These are phyloP conservation scores for Oscheius myriophilus DNA, from an alignment of 2,888 invertebrate species.

Conservation along the genomic window DNA sequence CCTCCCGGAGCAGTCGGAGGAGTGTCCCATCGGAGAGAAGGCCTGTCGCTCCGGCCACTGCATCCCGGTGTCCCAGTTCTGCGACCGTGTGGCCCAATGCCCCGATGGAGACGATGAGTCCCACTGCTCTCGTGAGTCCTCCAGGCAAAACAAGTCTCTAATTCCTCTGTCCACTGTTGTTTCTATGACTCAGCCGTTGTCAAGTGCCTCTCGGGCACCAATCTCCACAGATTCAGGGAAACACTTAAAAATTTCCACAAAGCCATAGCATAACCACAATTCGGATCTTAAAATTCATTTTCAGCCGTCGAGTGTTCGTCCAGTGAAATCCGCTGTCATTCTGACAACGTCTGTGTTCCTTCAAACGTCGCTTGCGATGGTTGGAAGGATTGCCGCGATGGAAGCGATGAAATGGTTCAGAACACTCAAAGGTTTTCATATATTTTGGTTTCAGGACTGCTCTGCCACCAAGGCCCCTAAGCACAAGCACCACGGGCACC, in stretches of 20 bases:
- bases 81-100: conserved; percentile 57
- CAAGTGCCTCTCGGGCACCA: too few relatives aligned
- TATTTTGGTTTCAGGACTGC: conserved; percentile 25
- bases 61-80: conserved; percentile 55
- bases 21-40: conserved; percentile 56
- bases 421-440: background rate
- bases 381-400: conserved; percentile 59
- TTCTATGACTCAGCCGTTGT: conserved; percentile 21
- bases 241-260: background rate
- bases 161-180: conserved; percentile 18
- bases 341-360: conserved; percentile 57
- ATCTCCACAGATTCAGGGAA: background rate
- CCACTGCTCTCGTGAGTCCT: conserved; percentile 47
- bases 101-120: conserved; percentile 62
- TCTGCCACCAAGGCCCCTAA: conserved; percentile 16
- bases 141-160: conserved; percentile 16
- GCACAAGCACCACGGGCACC: conserved; percentile 35
- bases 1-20: conserved; percentile 40
- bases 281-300: conserved; percentile 18
- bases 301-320: conserved; percentile 56
- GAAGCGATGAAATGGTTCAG: conserved; percentile 53
- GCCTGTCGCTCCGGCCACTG: conserved; percentile 62
- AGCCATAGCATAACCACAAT: too few relatives aligned
- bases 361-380: conserved; percentile 57
- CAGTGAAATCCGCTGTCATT: conserved; percentile 53